Percentiles rank a stretch among this genome's conserved stretches.
phyloP scores from a whole-genome alignment of 2,888 invertebrate genomes.

The Amiota minor region DNA sequence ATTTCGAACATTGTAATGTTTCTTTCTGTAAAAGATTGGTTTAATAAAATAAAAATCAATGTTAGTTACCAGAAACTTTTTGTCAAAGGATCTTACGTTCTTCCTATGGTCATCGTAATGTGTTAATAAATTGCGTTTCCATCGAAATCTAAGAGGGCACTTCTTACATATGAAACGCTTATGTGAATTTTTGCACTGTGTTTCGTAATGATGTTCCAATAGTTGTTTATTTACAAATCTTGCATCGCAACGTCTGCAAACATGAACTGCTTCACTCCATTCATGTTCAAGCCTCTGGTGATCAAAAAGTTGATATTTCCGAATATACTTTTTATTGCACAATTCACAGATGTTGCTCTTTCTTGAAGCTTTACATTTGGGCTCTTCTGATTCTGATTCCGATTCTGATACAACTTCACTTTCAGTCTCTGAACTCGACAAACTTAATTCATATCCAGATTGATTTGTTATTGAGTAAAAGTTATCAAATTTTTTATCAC shows the following conservation, averaged over 20 bases:
- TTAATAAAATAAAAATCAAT: no score
- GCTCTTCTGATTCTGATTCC: constrained; percentile 19
- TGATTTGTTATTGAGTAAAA: constrained; percentile 67
- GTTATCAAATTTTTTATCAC: not conserved
- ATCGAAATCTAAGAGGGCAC: constrained; percentile 69
- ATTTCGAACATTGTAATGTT: constrained; percentile 55
- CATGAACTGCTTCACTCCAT: constrained; percentile 75
- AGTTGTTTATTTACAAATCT: constrained; percentile 75
- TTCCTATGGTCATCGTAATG: constrained; percentile 59
- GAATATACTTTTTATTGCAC: constrained; percentile 60
- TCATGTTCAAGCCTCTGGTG: constrained; percentile 65
- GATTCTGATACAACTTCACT: constrained; percentile 7
- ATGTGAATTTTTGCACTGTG: constrained; percentile 69
- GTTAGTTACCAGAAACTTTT: no score
- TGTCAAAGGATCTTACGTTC: constrained; percentile 28
- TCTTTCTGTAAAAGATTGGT: constrained; percentile 43
- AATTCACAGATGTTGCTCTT: constrained; percentile 63
- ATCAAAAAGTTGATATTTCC: constrained; percentile 69
- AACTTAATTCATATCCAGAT: constrained; percentile 60
- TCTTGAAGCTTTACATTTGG: not conserved
- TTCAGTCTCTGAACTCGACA: constrained; percentile 51
- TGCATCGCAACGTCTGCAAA: constrained; percentile 76
- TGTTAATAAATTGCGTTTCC: constrained; percentile 68
- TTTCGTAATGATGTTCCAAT: constrained; percentile 75
- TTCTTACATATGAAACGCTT: constrained; percentile 68